Conservation (phyloP, 2,113 vertebrate species). For the Pan troglodytes region NHGRI_mPanTro3-v2.1_pri NC_072419.2:68081501-68082000, state of each 20-base stretch:
- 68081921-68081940: accelerated
- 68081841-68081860: not conserved
- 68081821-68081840: too few species aligned
- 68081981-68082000: accelerated
- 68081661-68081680: not conserved
- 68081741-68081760: not conserved
- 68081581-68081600: not conserved
- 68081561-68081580: conserved; percentile 24
- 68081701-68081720: accelerated
- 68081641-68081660: not conserved
- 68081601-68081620: not conserved
- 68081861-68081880: not conserved
- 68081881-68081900: not conserved
- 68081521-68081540: not conserved
- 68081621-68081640: not conserved
- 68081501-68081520: not conserved
- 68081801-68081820: not conserved
- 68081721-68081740: not conserved
- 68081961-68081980: accelerated
- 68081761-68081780: not conserved
- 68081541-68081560: conserved; percentile 32
- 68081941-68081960: accelerated
- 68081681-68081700: accelerated
- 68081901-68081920: not conserved
- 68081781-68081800: not conserved